Percentiles rank a stretch among this genome's conserved stretches.
These are phyloP conservation scores for Cephus cinctus DNA, from an alignment of 1,140 invertebrate genomes.

Conservation along the genomic window DNA sequence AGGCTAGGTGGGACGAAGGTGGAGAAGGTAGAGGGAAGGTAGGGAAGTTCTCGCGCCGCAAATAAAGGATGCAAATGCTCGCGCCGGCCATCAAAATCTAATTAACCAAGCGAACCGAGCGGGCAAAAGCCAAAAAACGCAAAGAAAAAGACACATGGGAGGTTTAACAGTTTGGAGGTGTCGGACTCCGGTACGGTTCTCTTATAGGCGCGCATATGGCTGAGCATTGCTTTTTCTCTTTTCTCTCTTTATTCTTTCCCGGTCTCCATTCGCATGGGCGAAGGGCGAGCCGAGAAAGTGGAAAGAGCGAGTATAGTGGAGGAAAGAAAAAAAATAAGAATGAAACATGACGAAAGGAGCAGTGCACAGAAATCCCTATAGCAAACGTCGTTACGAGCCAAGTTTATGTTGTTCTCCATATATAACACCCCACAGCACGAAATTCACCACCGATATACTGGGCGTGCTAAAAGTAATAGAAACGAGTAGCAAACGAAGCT, in stretches of 20 bases:
- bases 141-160: conserved; percentile 19
- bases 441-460: too few species aligned
- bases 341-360: not conserved
- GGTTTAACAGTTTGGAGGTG: conserved; percentile 43
- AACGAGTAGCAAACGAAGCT: too few species aligned
- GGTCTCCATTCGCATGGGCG: not conserved
- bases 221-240: conserved; percentile 1
- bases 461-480: too few species aligned
- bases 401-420: conserved; percentile 39
- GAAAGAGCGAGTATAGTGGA: not conserved
- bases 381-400: conserved; percentile 36
- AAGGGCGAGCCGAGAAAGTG: too few species aligned
- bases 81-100: conserved; percentile 53
- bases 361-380: conserved; percentile 19
- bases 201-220: not conserved
- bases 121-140: conserved; percentile 7
- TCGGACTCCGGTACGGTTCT: conserved; percentile 28
- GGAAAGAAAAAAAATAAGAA: not conserved
- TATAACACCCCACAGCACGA: not conserved
- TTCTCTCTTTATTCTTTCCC: conserved; percentile 5
- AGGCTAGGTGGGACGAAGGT: not conserved
- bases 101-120: conserved; percentile 39
- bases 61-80: conserved; percentile 53
- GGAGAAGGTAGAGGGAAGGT: conserved; percentile 3
- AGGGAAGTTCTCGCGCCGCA: conserved; percentile 17